Evolutionary conservation across 1,140 invertebrate species (phyloP), one percentile per base, ranked within the genome.

Genomic region (Microplitis demolitor): DNA sequence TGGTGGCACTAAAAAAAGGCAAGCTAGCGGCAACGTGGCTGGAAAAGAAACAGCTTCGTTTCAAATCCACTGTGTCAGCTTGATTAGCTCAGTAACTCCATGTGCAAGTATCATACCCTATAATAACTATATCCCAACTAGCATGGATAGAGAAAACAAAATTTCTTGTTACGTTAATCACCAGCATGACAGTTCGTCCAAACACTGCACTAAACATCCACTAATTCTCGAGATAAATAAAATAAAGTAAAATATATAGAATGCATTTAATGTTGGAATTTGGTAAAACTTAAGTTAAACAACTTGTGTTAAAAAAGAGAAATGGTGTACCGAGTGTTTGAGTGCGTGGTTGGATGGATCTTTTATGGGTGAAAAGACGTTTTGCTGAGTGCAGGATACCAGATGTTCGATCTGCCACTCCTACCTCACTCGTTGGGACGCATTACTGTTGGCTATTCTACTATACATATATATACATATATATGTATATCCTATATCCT

Each of bases 21-120:
- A 75, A 56, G 74, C 75, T 78, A 72, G 73, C 69, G 74, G 68
- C 78, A 79, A 78, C 78, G 80, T 82, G 80, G 80, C 75, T 78
- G 66, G 80, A 82, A 80, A 78, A 82, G 80, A 80, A 82, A 82
- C 79, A 79, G 78, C 80, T 80, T 80, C 79, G 78, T 82, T 82
- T 80, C 78, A 77, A 80, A 80, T 80, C 73, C 74, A 74, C 74
- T 77, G 77, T 81, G 77, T 81, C 75, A 74, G 76, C 75, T 79
- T 80, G 80, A 81, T 81, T 81, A 79, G 78, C 78, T 75, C 67
- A 24, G 56, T 39, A 73, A 67, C 66, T n/a, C 50, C 11, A 33
- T 63, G 51, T 64, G 66, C 72, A 61, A 56, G 39, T 58, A 56
- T 73, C 13, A 50, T 62, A 39, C 39, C 58, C 14, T 56, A 66